Evolutionary conservation across 2,113 vertebrate species (phyloP), one percentile per base, ranked within the genome.

Genomic region (Petrocephalus microphthalmus): DNA sequence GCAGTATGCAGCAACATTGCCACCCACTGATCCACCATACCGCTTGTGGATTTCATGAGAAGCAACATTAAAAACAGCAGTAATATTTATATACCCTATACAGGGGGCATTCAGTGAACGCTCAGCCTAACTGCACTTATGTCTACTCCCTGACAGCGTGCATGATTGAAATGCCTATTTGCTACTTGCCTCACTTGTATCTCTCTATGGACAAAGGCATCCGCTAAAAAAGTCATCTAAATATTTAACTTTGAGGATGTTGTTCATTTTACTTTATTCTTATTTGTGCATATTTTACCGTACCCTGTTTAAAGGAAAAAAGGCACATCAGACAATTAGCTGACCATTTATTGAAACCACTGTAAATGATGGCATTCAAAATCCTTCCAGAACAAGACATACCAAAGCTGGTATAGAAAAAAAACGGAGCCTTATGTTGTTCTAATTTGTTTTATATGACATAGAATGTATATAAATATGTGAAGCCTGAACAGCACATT

Each of bases 401-500:
- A 78, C 15, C 5, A 78, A 19, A 7, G 3, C 15, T 37, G 67
- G 33, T 74, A 74, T 17, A 74, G 13, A 19, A 42, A 78, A 22
- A 74, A 42, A 74, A 42, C 11, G 15, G 67, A 74, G 17, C 33
- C 15, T 78, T 6, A 4, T 19, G 11, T 37, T 5, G 67, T 83
- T 53, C 19, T 0, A 22, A 15, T 49, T 49, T 29, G 0, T 22
- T 83, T 83, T 83, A 83, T 83, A 11, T 83, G 4, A 83, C n/a
- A 49, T 83, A 22, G 10, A n/a, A 82, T 83, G 89, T 85, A 57
- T 84, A 82, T 71, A 88, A 86, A 89, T 90, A 67, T 87, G 89
- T 87, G 53, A 89, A 88, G 86, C 64, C 86, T 89, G 87, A 85
- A 89, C 86, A 85, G 85, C 29, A 71, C 19, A 82, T 91, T 89